Base-by-base conservation (phyloP, 2,888 invertebrate genomes). In the Calliscelio sp. region DNA sequence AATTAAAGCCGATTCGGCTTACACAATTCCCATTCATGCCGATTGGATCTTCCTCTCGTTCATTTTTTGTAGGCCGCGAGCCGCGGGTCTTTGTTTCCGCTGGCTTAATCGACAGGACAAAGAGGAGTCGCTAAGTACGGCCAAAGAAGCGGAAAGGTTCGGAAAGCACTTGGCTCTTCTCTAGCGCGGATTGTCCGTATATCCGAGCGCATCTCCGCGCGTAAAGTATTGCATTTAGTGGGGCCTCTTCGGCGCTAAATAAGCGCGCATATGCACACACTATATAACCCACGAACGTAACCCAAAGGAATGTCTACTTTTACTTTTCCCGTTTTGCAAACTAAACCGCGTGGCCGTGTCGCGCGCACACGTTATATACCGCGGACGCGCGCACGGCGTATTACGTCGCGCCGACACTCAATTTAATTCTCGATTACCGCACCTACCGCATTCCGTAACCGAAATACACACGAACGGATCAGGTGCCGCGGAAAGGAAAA, bases 281-380 rank as follows among this genome's bases (percentile, higher is more conserved):
- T 83, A 75, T 83, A 74, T 71, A 55, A 79, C 70, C 70, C n/a
- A n/a, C n/a, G 63, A 77, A 74, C 83, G 81, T 53, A 80, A 65
- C 68, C 77, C 70, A 65, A 57, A 85, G 87, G 89, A 89, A 90
- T 89, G 85, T 85, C 86, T 86, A 88, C 90, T 88, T 89, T 88
- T 89, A 90, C 89, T 88, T 89, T 89, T 59, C 86, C 86, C 87
- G 86, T 81, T 81, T 84, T 74, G 85, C 86, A 73, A 44, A 85
- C 87, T 86, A 84, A 86, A 75, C 73, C 82, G 84, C 80, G 85
- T 66, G 84, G 65, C 83, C 84, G 81, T 85, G 80, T 83, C 77
- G 85, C 85, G 79, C 82, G 73, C 79, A n/a, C n/a, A n/a, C n/a
- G 74, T 63, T 79, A 71, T 68, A 71, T 68, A 8, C 63, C 75